Conservation (phyloP, 2,888 invertebrate species). For the Drosophila pseudotakahashii region DNA sequence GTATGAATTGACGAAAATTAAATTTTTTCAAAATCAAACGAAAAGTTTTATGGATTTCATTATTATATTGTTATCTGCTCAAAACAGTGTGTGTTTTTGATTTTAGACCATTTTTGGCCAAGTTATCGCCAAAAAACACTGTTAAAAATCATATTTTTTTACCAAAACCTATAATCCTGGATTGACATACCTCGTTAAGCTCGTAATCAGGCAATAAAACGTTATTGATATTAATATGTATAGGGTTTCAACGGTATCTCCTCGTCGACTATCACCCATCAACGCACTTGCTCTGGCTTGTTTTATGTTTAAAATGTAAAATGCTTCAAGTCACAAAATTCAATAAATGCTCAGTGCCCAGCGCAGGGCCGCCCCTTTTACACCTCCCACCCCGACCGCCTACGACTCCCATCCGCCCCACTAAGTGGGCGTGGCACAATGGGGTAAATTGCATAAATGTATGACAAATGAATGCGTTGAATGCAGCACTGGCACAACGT, state of each 20-base stretch:
- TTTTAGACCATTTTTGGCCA: too few relatives aligned
- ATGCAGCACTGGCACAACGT: constrained; percentile 25
- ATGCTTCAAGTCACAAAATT: constrained; percentile 76
- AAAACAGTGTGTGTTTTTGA: too few relatives aligned
- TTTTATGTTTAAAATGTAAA: constrained; percentile 71
- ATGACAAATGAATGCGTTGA: constrained; percentile 66
- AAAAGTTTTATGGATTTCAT: too few relatives aligned
- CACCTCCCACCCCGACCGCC: neutral
- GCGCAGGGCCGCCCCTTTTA: neutral
- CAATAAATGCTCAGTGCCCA: constrained; percentile 61
- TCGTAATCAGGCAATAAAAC: too few relatives aligned
- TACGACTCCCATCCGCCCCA: neutral
- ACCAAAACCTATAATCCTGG: too few relatives aligned
- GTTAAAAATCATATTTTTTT: too few relatives aligned
- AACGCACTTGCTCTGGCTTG: neutral
- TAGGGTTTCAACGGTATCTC: neutral
- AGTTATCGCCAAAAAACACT: too few relatives aligned
- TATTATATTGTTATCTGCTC: too few relatives aligned
- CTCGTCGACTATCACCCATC: neutral
- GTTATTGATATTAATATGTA: too few relatives aligned
- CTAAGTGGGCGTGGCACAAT: constrained; percentile 28
- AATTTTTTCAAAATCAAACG: too few relatives aligned
- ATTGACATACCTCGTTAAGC: too few relatives aligned
- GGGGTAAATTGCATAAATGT: constrained; percentile 67
- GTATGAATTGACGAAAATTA: too few relatives aligned